A percentile compares a stretch with the other conserved stretches of the same genome.
These are phyloP conservation scores for Therioaphis trifolii DNA, from an alignment of 2,888 invertebrate species.

Conservation along the genomic window DNA sequence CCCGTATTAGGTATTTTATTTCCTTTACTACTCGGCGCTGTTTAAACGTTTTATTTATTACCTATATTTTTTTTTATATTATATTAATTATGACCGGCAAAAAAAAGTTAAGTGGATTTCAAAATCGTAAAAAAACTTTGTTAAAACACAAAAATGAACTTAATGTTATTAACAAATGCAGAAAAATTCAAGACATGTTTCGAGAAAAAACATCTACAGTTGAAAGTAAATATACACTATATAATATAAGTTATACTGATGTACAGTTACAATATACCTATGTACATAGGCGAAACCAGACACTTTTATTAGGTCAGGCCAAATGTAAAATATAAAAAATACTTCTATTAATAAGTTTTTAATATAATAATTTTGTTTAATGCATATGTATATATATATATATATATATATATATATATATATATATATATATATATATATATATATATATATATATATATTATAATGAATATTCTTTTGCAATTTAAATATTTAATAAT, in stretches of 20 bases:
- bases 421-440: no score
- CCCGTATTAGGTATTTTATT: neutral
- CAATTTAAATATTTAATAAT: no score
- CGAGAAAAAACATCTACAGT: constrained; percentile 13
- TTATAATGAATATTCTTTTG: no score
- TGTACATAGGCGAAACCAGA: no score
- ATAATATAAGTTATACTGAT: neutral
- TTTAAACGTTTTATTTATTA: neutral
- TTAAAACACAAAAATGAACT: neutral
- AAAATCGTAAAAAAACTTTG: constrained; percentile 28
- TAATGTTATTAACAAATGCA: constrained; percentile 22
- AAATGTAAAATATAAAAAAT: no score
- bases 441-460: no score
- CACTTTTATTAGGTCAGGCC: no score
- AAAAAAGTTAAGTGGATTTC: constrained; percentile 16
- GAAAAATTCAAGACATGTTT: neutral
- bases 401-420: no score
- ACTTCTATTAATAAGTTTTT: no score
- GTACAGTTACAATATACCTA: neutral
- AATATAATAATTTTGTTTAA: no score
- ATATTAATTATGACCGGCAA: constrained; percentile 28
- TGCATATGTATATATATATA: no score
- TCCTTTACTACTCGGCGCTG: constrained; percentile 5
- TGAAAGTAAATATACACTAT: constrained; percentile 24
- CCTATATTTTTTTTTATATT: constrained; percentile 18